Percentiles rank a stretch among this genome's conserved stretches.
These are phyloP conservation scores for Motacilla alba DNA, from an alignment of 2,113 vertebrate species.

Conservation along the genomic window DNA sequence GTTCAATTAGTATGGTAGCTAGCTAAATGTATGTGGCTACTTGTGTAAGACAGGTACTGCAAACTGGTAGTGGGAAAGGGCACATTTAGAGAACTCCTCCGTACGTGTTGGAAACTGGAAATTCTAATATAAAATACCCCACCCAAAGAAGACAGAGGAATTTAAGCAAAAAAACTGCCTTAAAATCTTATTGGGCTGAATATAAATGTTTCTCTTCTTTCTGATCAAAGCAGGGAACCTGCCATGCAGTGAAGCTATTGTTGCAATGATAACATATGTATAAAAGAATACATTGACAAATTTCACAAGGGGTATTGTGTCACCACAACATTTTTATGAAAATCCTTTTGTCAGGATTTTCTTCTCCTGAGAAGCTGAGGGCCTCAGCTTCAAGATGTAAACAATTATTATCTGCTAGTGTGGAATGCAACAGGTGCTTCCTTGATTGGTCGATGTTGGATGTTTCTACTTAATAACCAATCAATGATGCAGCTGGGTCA, in stretches of 20 bases:
- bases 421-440: too few relatives aligned
- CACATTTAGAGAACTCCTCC: not conserved
- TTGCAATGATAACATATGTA: not conserved
- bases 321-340: too few relatives aligned
- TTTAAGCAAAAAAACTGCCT: not conserved
- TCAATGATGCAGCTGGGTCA: too few relatives aligned
- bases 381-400: too few relatives aligned
- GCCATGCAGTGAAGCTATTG: not conserved
- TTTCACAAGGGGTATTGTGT: not conserved
- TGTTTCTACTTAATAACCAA: too few relatives aligned
- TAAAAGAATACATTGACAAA: not conserved
- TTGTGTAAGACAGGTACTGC: not conserved
- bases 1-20: rapidly evolving
- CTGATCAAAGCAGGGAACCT: not conserved
- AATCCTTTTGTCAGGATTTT: too few relatives aligned
- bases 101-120: not conserved
- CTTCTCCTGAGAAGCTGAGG: too few relatives aligned
- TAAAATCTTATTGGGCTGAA: not conserved
- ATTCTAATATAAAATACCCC: not conserved
- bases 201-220: not conserved
- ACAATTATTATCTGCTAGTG: too few relatives aligned
- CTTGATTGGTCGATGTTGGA: too few relatives aligned
- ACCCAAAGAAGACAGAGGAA: not conserved
- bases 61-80: not conserved
- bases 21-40: not conserved